These are phyloP conservation scores for Papilio gigon DNA, from an alignment of 2,888 invertebrate genomes.

Conservation along the genomic window DNA sequence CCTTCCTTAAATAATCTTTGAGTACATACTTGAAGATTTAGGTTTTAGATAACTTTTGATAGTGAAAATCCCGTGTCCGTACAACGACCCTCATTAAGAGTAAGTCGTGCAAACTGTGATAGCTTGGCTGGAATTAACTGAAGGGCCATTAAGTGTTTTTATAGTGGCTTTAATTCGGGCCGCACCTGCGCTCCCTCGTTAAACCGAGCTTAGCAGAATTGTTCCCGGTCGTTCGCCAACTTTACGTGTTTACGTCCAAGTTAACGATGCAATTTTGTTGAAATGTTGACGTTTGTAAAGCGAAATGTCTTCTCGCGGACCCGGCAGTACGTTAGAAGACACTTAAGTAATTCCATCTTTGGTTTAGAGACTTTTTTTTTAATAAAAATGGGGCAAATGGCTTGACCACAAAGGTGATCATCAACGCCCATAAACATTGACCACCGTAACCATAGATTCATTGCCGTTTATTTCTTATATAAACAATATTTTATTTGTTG, in stretches of 20 bases:
- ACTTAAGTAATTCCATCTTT: no score
- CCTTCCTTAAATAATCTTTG: no score
- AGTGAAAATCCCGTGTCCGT: neutral
- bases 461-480: no score
- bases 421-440: no score
- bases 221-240: neutral
- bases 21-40: no score
- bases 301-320: neutral
- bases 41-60: neutral
- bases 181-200: conserved; percentile 22
- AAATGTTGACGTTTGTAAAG: neutral
- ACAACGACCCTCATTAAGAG: conserved; percentile 7
- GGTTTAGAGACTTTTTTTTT: no score
- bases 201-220: conserved; percentile 9
- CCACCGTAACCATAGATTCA: no score
- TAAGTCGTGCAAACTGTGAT: neutral
- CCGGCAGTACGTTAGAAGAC: neutral
- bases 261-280: conserved; percentile 14
- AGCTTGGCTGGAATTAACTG: conserved; percentile 12
- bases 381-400: no score
- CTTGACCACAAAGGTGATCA: no score
- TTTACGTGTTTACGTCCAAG: neutral
- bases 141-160: conserved; percentile 19
- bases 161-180: conserved; percentile 11
- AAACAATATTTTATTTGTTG: no score